phyloP scores from a whole-genome alignment of 2,797 vertebrate genomes.

The Acrossocheilus fasciatus region DNA sequence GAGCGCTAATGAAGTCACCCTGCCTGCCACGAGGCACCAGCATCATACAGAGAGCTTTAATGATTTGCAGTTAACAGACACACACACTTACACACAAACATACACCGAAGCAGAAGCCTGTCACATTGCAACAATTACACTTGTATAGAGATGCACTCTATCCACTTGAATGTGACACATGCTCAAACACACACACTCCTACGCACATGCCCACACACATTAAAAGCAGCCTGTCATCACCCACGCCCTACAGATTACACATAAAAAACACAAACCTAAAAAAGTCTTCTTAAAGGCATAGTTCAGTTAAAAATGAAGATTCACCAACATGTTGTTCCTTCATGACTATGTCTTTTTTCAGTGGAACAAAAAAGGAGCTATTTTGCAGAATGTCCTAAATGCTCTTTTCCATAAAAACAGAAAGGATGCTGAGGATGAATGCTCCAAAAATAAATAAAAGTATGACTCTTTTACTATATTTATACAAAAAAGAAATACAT shows the following conservation, averaged over 20 bases:
- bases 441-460: background rate
- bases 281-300: background rate
- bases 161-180: slow-evolving; percentile 38
- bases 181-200: slow-evolving; percentile 32
- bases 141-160: slow-evolving; percentile 13
- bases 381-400: background rate
- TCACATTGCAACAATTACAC: slow-evolving; percentile 31
- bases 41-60: slow-evolving; percentile 62
- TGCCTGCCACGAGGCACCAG: slow-evolving; percentile 67
- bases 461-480: background rate
- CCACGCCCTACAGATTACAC: background rate
- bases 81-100: slow-evolving; percentile 20
- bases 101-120: slow-evolving; percentile 11
- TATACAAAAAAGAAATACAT: too few relatives aligned
- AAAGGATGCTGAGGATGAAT: background rate
- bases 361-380: background rate
- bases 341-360: background rate
- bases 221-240: slow-evolving; percentile 15
- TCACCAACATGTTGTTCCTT: background rate
- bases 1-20: slow-evolving; percentile 70
- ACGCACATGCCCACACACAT: slow-evolving; percentile 34
- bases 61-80: slow-evolving; percentile 24
- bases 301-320: background rate
- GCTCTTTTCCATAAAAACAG: background rate
- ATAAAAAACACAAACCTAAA: slow-evolving; percentile 11